Base-by-base conservation (phyloP, 2,113 vertebrate genomes). In the Clarias magur region DNA sequence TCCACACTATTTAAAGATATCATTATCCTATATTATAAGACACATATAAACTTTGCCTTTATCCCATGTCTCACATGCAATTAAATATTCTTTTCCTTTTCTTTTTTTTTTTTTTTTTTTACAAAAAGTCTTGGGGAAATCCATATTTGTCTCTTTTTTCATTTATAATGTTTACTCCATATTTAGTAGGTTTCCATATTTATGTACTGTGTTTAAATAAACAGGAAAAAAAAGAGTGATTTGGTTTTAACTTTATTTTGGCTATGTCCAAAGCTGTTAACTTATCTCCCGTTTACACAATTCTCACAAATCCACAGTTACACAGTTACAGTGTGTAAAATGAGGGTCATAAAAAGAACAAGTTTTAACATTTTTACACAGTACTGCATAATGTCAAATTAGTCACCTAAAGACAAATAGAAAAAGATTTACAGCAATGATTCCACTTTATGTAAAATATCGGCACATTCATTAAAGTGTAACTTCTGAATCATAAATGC, bases 241-340 rank as follows among this genome's bases (percentile, higher is more conserved):
- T 34, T 38, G 91, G 90, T 92, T 91, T 93, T 93, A 91, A 83
- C 81, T 94, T 93, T 95, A 93, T 92, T 93, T 94, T 92, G 48
- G 88, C 93, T 94, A 92, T 42, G 86, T 92, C 90, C 90, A 89
- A 86, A 91, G 63, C 76, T 91, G 85, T 92, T 85, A 86, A 91
- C 34, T 85, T 80, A 90, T 92, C 84, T 92, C 89, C 91, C 92
- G 90, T 92, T 92, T 92, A 95, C 94, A 95, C 38, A 23, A 38
- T 42, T 23, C 94, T 92, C 91, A 95, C 94, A 95, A 89, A 90
- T 93, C 92, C 94, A 95, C 94, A 94, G 90, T 91, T 48, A 91
- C 87, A 91, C 91, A 93, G 91, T 93, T 89, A 95, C 93, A 94
- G 88, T 92, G 90, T 91, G 90, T 92, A 90, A 91, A 90, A 89